phyloP scores from a whole-genome alignment of 1,140 invertebrate genomes.

The Cherax quadricarinatus region DNA sequence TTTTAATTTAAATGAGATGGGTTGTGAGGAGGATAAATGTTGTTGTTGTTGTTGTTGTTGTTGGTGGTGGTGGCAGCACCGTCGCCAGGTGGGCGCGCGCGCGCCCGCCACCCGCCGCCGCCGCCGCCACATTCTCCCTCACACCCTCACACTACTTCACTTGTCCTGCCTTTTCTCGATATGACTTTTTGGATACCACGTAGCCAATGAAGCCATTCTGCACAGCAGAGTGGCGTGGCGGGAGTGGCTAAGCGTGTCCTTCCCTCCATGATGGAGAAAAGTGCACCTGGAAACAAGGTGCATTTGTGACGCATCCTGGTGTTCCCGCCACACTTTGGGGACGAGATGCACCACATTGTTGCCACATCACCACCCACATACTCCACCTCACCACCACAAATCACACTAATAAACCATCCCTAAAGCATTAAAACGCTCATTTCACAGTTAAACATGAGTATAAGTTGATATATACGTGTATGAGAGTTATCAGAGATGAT shows the following conservation, averaged over 20 bases:
- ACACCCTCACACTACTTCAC: constrained; percentile 27
- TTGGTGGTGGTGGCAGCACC: constrained; percentile 32
- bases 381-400: neutral
- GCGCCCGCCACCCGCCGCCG: neutral
- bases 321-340: constrained; percentile 64
- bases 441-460: too few relatives aligned
- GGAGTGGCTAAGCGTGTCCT: constrained; percentile 19
- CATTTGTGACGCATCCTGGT: constrained; percentile 50
- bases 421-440: too few relatives aligned
- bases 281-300: constrained; percentile 17
- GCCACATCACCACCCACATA: neutral
- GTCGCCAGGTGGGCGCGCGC: constrained; percentile 62
- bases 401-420: too few relatives aligned
- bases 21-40: neutral
- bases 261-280: constrained; percentile 16
- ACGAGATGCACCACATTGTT: constrained; percentile 44
- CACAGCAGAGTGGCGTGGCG: neutral
- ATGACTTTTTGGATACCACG: constrained; percentile 22
- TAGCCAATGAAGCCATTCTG: neutral
- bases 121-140: neutral
- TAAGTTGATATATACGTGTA: too few relatives aligned
- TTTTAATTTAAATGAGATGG: constrained; percentile 5
- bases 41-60: neutral
- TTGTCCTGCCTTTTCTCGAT: constrained; percentile 28
- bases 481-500: neutral